Percentiles rank a stretch among this genome's conserved stretches.
phyloP scores from a whole-genome alignment of 2,113 vertebrate genomes.

The Sinosuthora webbiana region DNA sequence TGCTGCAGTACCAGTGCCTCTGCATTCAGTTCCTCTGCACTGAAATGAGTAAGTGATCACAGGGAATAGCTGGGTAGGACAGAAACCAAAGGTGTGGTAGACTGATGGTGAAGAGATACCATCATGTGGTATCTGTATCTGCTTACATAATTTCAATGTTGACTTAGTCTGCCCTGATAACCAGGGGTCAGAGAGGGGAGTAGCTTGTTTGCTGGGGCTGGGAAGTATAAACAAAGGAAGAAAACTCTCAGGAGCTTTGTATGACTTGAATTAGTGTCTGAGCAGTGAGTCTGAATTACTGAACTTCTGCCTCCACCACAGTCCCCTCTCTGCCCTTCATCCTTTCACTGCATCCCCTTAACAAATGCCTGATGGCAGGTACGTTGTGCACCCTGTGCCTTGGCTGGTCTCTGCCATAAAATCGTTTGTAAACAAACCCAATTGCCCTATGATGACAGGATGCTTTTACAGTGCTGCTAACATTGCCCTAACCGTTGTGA shows the following conservation, averaged over 20 bases:
- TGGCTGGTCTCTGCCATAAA: not conserved
- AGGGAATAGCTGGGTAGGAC: not conserved
- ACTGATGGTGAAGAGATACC: not conserved
- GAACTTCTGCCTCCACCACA: not conserved
- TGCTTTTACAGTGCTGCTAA: not conserved
- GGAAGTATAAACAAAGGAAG: not conserved
- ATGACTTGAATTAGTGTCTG: not conserved
- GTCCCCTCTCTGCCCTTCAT: not conserved
- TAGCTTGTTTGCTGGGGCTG: not conserved
- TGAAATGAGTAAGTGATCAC: not conserved
- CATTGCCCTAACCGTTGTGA: not conserved
- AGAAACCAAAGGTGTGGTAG: not conserved
- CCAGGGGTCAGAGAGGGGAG: not conserved
- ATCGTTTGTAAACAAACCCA: not conserved
- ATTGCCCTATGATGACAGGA: not conserved
- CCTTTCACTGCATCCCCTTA: not conserved
- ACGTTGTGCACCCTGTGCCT: not conserved
- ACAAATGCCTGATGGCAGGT: not conserved
- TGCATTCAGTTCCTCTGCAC: not conserved
- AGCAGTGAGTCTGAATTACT: not conserved
- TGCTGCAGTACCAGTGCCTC: slow-evolving; percentile 27
- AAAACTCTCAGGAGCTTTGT: not conserved
- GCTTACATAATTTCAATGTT: not conserved
- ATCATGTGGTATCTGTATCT: not conserved
- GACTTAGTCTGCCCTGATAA: not conserved